These are phyloP conservation scores for Microcebus lehilahytsara DNA, from an alignment of 2,113 vertebrate species.

Conservation along the genomic window DNA sequence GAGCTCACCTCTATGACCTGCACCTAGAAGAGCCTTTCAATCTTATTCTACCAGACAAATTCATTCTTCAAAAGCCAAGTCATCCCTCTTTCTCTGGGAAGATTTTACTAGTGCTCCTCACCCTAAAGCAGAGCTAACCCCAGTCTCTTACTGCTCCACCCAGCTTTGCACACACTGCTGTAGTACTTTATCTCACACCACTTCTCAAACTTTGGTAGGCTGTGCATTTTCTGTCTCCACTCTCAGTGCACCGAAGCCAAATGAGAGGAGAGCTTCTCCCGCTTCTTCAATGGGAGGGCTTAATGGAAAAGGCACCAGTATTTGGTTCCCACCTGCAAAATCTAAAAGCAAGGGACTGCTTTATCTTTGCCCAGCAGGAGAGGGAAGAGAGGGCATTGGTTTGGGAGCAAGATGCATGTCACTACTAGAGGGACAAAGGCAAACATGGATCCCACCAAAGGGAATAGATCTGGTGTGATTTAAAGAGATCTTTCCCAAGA, in stretches of 20 bases:
- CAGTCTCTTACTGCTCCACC: background rate
- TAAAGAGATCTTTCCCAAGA: background rate
- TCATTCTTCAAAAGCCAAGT: background rate
- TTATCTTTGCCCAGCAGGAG: background rate
- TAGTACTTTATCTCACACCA: background rate
- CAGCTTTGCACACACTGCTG: background rate
- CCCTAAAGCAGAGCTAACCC: background rate
- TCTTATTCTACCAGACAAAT: background rate
- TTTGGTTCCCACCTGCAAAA: background rate
- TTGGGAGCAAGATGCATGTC: background rate
- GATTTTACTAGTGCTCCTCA: background rate
- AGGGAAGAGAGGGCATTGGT: background rate
- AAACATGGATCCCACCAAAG: background rate
- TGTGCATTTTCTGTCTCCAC: background rate
- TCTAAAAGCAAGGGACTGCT: background rate
- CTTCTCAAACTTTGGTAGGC: background rate
- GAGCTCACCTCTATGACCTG: background rate
- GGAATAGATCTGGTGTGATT: background rate
- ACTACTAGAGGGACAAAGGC: background rate
- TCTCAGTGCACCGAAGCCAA: background rate
- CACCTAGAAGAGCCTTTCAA: background rate
- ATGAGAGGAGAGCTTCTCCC: background rate
- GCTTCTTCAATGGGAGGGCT: background rate
- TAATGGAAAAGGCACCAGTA: background rate
- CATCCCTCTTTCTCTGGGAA: background rate